Base-by-base conservation (phyloP, 2,113 vertebrate species). In the Triplophysa dalaica region DNA sequence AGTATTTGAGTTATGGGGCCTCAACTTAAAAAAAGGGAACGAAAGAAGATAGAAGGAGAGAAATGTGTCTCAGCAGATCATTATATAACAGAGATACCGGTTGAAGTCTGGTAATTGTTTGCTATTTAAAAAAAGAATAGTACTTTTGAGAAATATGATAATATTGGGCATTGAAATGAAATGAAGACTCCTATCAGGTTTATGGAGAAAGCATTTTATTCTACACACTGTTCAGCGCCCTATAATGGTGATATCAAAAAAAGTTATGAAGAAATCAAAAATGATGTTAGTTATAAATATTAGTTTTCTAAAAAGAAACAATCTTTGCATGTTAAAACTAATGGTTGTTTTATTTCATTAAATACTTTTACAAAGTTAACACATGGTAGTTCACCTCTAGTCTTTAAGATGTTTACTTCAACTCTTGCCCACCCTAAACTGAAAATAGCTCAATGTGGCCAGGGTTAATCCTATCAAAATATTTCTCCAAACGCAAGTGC, bases 391-490 rank as follows among this genome's bases (percentile, higher is more conserved):
- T 65, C 45, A 65, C 74, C 61, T 65, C 74, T 76, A 33, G 74
- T 62, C 43, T 64, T 21, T 0, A 24, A 70, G 54, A 61, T 58
- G 78, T 70, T 81, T 81, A 52, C 60, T 66, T 85, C 80, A 82
- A 82, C 83, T 85, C 54, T 82, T 70, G 10, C 50, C 60, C 58
- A 76, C 74, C 74, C 74, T 76, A 38, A 13, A 58, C 81, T 79
- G 63, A 77, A 76, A 81, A 85, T 83, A 83, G 72, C 33, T 52
- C 14, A 50, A 73, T 19, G 78, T 66, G 83, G 69, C 58, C 69
- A 41, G 82, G 86, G 84, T 85, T 87, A 85, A 87, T 82, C 84
- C 84, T 81, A 50, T 76, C 26, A 77, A 83, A 80, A 85, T 83
- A 85, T 87, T 83, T 85, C 72, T 69, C n/a, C 38, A 60, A 77